phyloP scores from a whole-genome alignment of 2,113 vertebrate genomes.

The Nannobrachium achirus region DNA sequence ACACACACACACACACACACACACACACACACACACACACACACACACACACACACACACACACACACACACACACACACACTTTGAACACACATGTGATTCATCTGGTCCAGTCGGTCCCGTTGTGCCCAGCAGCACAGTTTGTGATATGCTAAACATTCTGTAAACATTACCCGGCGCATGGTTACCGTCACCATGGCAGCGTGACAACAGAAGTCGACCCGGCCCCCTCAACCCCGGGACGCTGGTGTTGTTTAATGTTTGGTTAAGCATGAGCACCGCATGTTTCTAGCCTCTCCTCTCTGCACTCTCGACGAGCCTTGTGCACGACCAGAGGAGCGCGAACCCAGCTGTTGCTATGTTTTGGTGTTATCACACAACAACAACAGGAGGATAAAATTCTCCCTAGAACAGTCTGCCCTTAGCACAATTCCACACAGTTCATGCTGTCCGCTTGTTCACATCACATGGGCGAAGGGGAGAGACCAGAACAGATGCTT shows the following conservation, averaged over 20 bases:
- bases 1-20: constrained; percentile 1
- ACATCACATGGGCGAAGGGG: constrained; percentile 36
- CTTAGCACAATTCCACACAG: constrained; percentile 33
- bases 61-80: constrained; percentile 22
- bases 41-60: not conserved
- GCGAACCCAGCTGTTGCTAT: constrained; percentile 73
- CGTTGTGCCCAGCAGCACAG: constrained; percentile 72
- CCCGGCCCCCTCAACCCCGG: constrained; percentile 84
- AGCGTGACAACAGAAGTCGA: constrained; percentile 87
- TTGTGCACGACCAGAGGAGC: constrained; percentile 10
- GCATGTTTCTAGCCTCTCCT: constrained; percentile 66
- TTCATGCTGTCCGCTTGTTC: constrained; percentile 34
- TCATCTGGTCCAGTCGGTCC: constrained; percentile 50
- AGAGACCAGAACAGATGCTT: constrained; percentile 30
- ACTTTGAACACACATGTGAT: constrained; percentile 34
- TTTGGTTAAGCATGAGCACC: constrained; percentile 74
- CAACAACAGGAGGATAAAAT: constrained; percentile 57
- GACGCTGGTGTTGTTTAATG: constrained; percentile 90
- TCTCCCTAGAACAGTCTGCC: constrained; percentile 49
- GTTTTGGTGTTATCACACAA: constrained; percentile 69
- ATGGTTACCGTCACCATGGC: constrained; percentile 94
- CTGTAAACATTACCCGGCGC: constrained; percentile 86
- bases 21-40: not conserved
- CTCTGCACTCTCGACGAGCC: constrained; percentile 22
- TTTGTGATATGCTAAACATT: constrained; percentile 88